Conservation (phyloP, 2,113 vertebrate genomes). For the Tychaedon coryphoeus region DNA sequence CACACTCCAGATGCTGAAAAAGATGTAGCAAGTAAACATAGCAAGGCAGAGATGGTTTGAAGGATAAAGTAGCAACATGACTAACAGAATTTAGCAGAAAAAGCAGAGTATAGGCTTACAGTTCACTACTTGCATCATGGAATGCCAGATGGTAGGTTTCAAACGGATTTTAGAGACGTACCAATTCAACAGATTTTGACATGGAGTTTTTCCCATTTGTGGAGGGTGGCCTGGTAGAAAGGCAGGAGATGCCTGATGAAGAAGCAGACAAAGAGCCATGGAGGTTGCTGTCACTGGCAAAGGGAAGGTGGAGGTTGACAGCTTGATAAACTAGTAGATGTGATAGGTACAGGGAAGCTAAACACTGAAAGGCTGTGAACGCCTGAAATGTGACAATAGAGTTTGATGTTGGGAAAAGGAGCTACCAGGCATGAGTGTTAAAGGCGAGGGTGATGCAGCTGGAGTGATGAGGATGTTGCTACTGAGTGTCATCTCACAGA, state of each 20-base stretch:
- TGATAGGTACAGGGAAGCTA: constrained; percentile 46
- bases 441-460: constrained; percentile 7
- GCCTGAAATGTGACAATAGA: neutral
- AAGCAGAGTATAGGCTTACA: constrained; percentile 35
- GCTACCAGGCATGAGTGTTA: neutral
- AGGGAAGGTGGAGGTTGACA: constrained; percentile 47
- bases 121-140: constrained; percentile 46
- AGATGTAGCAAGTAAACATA: constrained; percentile 8
- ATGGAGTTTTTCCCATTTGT: constrained; percentile 50
- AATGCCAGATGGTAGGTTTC: constrained; percentile 65
- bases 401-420: constrained; percentile 8
- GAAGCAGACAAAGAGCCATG: neutral
- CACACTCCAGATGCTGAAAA: neutral
- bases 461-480: constrained; percentile 16
- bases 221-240: constrained; percentile 34
- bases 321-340: constrained; percentile 44
- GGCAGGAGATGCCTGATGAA: constrained; percentile 27
- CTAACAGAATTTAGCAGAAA: constrained; percentile 30
- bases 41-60: constrained; percentile 4
- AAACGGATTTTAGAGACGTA: constrained; percentile 49
- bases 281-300: constrained; percentile 58
- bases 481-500: neutral
- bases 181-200: constrained; percentile 58
- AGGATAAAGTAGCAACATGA: constrained; percentile 32
- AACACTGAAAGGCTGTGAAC: neutral